Percentiles rank a stretch among this genome's conserved stretches.
Evolutionary conservation across 2,113 vertebrate genomes (phyloP).

Genomic region (Bos indicus): DNA sequence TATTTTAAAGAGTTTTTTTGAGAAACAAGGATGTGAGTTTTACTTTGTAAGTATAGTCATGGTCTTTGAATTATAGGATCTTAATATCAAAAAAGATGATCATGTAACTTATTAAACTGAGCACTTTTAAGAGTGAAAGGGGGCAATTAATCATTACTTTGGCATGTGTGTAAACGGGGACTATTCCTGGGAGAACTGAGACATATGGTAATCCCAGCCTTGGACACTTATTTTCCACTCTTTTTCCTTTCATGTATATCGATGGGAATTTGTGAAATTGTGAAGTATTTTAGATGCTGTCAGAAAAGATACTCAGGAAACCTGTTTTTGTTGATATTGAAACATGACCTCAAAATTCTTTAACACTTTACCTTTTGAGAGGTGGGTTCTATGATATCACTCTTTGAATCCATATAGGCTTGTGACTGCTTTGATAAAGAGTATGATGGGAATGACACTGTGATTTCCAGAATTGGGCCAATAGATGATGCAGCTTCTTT

Average conservation of each 20-base stretch:
- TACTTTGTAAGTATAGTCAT: not conserved
- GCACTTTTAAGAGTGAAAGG: not conserved
- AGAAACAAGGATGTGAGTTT: not conserved
- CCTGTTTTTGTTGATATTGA: not conserved
- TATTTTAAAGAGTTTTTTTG: not conserved
- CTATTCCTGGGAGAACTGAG: not conserved
- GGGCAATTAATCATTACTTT: not conserved
- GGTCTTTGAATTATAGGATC: not conserved
- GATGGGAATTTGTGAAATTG: not conserved
- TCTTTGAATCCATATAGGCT: not conserved
- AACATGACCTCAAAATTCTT: not conserved
- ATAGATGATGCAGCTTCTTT: not conserved
- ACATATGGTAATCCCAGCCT: not conserved
- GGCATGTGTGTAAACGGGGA: not conserved
- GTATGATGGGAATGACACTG: not conserved
- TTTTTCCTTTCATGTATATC: not conserved
- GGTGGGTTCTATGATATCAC: not conserved
- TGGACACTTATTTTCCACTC: not conserved
- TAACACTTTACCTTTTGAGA: not conserved
- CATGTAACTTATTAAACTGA: not conserved
- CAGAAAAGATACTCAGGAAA: not conserved
- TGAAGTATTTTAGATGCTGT: not conserved
- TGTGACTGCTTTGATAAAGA: not conserved
- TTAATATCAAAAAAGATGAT: not conserved
- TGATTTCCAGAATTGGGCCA: not conserved